Base-by-base conservation (phyloP, 2,888 invertebrate genomes). In the Phortica magna region DNA sequence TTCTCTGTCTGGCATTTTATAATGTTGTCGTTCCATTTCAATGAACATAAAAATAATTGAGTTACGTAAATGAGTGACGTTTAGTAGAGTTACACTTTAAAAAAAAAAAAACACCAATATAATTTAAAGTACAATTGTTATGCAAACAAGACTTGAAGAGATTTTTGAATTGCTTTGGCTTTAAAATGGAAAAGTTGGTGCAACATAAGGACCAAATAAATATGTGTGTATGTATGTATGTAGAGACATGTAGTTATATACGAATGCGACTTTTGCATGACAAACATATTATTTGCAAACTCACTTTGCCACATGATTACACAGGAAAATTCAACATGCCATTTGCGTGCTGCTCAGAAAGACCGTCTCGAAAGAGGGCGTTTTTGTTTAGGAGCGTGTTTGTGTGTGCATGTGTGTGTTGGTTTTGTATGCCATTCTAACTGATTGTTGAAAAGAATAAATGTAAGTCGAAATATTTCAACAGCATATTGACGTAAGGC, bases 271-370 rank as follows among this genome's bases (percentile, higher is more conserved):
- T 42, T 68, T n/a, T 9, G 39, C 64, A 64, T 64, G 64, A 64
- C 64, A 64, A 64, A 31, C 22, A 64, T 31, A 74, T 77, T 86
- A 86, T 88, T 89, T 89, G 82, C 81, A 87, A 86, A 89, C 87
- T 87, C 85, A 85, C 82, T 89, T 89, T 89, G 86, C 83, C 86
- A 85, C 83, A 83, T 83, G 86, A 89, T 86, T 89, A 86, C 85
- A 84, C 86, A 81, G 79, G 81, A 83, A 83, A 83, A 88, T 83
- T 83, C 84, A 83, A 78, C 82, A 84, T 31, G 87, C 82, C 83
- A 88, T 85, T 88, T 85, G 80, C 82, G 55, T 55, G n/a, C 14
- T 55, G 7, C 31, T 12, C 48, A 48, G 9, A 22, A 22, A 10
- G 59, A 19, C 19, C 19, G 59, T 31, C 31, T 31, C 31, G 31